A percentile compares a stretch with the other conserved stretches of the same genome.
These are phyloP conservation scores for Magallana ariakensis DNA, from an alignment of 1,140 invertebrate genomes.

Conservation along the genomic window DNA sequence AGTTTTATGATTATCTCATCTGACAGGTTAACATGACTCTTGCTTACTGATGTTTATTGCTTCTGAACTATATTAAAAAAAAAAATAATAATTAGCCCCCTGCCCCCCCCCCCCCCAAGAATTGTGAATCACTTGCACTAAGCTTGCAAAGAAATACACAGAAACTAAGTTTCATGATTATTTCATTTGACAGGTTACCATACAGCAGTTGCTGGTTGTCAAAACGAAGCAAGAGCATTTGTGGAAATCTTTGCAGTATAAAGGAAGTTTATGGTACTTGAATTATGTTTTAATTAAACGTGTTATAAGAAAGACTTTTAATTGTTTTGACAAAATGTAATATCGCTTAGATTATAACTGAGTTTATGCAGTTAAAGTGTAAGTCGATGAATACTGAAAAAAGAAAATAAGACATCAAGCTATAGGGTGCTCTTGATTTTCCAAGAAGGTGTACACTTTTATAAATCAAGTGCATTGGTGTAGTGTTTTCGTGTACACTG, in stretches of 20 bases:
- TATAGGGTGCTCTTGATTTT: too few species aligned
- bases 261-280: background rate
- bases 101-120: background rate
- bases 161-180: background rate
- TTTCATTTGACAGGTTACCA: background rate
- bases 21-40: background rate
- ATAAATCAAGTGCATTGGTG: too few species aligned
- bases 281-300: background rate
- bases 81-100: background rate
- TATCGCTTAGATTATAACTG: too few species aligned
- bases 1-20: too few species aligned
- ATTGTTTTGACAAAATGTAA: background rate
- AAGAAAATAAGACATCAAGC: too few species aligned
- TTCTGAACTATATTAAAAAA: background rate
- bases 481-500: too few species aligned
- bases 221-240: background rate
- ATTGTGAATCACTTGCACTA: background rate
- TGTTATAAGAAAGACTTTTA: background rate
- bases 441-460: too few species aligned
- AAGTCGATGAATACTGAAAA: background rate
- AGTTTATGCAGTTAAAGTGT: background rate
- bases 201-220: background rate
- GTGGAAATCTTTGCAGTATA: background rate
- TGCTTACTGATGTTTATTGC: background rate
- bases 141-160: background rate